Evolutionary conservation across 2,888 invertebrate genomes (phyloP).

Genomic region (Tillus elongatus): DNA sequence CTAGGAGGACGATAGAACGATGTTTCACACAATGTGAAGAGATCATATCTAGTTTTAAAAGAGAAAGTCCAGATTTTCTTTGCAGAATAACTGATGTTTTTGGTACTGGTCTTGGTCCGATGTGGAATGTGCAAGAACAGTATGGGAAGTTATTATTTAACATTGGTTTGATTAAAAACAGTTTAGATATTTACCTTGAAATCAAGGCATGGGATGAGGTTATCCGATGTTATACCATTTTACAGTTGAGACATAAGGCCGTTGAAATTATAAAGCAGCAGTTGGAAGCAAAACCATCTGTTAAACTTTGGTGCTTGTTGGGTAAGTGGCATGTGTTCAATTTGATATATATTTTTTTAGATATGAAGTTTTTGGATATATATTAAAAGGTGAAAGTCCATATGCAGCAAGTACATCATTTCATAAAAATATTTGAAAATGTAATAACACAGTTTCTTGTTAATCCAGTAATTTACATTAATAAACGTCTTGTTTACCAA

Average conservation of each 20-base stretch:
- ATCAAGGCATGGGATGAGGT: constrained; percentile 87
- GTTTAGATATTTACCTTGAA: constrained; percentile 66
- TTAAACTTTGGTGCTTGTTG: constrained; percentile 82
- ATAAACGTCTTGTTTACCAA: too few species aligned
- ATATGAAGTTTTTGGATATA: too few species aligned
- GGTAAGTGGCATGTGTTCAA: constrained; percentile 37
- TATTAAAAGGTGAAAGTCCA: too few species aligned
- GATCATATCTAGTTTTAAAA: constrained; percentile 52
- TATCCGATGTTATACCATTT: constrained; percentile 78
- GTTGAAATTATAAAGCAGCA: constrained; percentile 80
- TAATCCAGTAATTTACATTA: too few species aligned
- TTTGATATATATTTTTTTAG: too few species aligned
- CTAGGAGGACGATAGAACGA: constrained; percentile 77
- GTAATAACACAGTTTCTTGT: too few species aligned
- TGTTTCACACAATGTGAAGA: constrained; percentile 81
- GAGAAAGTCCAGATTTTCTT: constrained; percentile 38
- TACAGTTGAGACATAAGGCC: constrained; percentile 83
- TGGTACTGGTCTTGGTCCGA: constrained; percentile 60
- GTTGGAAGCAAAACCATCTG: constrained; percentile 66
- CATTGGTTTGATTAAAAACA: constrained; percentile 75
- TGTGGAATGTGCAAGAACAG: constrained; percentile 68
- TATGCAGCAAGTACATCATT: too few species aligned
- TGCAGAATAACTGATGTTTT: constrained; percentile 54
- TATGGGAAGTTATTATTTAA: constrained; percentile 71
- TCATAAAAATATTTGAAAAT: too few species aligned